Percentiles rank a stretch among this genome's conserved stretches.
Conservation (phyloP, 2,113 vertebrate species). For the Urocitellus parryii region DNA sequence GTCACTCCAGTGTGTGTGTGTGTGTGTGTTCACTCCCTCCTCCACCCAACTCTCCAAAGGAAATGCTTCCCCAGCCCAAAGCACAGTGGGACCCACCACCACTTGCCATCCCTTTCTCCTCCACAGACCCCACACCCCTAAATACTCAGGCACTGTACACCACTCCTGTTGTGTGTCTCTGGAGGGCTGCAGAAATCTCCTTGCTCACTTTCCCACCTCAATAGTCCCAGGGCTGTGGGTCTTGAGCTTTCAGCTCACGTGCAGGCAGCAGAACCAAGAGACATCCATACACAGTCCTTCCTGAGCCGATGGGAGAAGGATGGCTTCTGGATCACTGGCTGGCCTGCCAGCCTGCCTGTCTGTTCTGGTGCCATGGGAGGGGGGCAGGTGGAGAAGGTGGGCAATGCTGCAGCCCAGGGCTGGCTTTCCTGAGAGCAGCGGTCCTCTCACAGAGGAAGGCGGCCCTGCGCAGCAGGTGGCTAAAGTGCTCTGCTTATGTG, state of each 20-base stretch:
- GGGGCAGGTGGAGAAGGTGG: neutral
- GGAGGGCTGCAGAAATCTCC: conserved; percentile 2
- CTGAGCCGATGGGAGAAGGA: neutral
- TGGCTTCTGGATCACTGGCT: neutral
- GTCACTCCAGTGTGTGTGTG: neutral
- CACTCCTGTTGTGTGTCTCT: neutral
- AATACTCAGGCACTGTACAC: neutral
- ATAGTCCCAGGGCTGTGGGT: neutral
- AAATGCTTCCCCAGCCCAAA: neutral
- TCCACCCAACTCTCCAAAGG: neutral
- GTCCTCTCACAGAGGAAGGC: neutral
- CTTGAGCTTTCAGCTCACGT: neutral
- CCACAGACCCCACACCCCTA: neutral
- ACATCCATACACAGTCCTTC: neutral
- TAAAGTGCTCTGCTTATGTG: conserved; percentile 80
- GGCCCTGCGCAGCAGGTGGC: conserved; percentile 30
- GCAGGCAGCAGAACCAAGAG: neutral
- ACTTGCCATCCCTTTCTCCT: neutral
- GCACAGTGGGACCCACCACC: neutral
- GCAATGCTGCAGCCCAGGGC: neutral
- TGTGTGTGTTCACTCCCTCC: neutral
- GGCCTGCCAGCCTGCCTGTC: neutral
- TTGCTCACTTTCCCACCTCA: neutral
- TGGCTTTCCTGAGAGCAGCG: conserved; percentile 39
- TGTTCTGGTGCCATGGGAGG: neutral